Percentiles rank a stretch among this genome's conserved stretches.
phyloP scores from a whole-genome alignment of 2,797 vertebrate genomes.

The Neosilurus hyrtlii region DNA sequence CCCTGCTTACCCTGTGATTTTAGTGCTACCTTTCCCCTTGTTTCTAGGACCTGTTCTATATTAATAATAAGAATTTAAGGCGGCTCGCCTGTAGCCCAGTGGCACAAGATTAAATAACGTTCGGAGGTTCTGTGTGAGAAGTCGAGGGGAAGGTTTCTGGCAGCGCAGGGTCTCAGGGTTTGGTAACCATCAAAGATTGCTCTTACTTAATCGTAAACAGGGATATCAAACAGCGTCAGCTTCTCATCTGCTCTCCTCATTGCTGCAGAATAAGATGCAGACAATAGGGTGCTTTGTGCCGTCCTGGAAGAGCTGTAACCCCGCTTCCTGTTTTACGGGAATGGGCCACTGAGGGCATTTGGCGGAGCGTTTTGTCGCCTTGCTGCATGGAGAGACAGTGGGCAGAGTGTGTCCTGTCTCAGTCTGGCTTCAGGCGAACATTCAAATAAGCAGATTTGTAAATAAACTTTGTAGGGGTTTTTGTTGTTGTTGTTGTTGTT shows the following conservation, averaged over 20 bases:
- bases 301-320: conserved; percentile 47
- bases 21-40: not conserved
- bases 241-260: conserved; percentile 58
- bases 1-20: conserved; percentile 21
- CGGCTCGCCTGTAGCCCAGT: conserved; percentile 11
- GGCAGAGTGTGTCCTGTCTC: conserved; percentile 35
- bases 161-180: conserved; percentile 28
- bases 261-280: conserved; percentile 18
- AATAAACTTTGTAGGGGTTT: not conserved
- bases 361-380: conserved; percentile 21
- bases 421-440: not conserved
- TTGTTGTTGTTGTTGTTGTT: not conserved
- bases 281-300: conserved; percentile 65
- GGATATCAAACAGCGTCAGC: conserved; percentile 52
- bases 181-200: conserved; percentile 40
- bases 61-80: conserved; percentile 1
- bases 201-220: conserved; percentile 42
- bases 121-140: conserved; percentile 42
- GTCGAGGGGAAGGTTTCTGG: conserved; percentile 13
- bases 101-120: conserved; percentile 12
- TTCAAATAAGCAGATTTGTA: not conserved
- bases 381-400: conserved; percentile 34
- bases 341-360: conserved; percentile 42
- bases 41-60: conserved; percentile 18
- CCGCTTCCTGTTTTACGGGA: conserved; percentile 59